Percentiles rank a stretch among this genome's conserved stretches.
These are phyloP conservation scores for Hiodon alosoides DNA, from an alignment of 2,113 vertebrate species.

Conservation along the genomic window DNA sequence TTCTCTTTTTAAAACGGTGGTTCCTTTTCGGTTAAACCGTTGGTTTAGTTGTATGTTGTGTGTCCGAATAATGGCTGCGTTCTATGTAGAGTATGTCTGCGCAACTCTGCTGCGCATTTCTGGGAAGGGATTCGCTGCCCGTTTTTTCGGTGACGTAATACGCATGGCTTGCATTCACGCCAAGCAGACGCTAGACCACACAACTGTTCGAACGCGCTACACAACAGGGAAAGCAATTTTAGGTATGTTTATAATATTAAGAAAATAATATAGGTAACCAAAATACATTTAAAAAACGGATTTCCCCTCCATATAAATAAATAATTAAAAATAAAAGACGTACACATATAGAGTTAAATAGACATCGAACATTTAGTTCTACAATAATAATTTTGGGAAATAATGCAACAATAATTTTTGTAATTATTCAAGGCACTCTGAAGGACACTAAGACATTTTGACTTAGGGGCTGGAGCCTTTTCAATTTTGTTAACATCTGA, in stretches of 20 bases:
- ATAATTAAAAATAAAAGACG: no score
- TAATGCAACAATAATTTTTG: no score
- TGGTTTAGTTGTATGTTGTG: background rate
- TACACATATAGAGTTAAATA: no score
- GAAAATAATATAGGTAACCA: background rate
- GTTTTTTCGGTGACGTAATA: conserved; percentile 51
- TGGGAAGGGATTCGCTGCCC: conserved; percentile 48
- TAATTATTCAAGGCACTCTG: no score
- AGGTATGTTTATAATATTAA: background rate
- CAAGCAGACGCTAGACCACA: conserved; percentile 36
- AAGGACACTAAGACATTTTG: no score
- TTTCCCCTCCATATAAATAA: no score
- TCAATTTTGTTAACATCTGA: no score
- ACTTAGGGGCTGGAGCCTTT: no score
- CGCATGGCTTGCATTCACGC: conserved; percentile 36
- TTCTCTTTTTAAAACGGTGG: background rate
- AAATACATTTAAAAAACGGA: background rate
- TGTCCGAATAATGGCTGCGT: conserved; percentile 61
- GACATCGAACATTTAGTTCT: no score
- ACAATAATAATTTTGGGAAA: no score
- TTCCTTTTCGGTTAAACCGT: background rate
- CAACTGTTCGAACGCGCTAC: background rate
- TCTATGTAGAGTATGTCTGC: conserved; percentile 48
- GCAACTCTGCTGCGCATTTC: conserved; percentile 65
- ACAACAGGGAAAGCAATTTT: background rate